Base-by-base conservation (phyloP, 2,113 vertebrate genomes). In the Pandion haliaetus region DNA sequence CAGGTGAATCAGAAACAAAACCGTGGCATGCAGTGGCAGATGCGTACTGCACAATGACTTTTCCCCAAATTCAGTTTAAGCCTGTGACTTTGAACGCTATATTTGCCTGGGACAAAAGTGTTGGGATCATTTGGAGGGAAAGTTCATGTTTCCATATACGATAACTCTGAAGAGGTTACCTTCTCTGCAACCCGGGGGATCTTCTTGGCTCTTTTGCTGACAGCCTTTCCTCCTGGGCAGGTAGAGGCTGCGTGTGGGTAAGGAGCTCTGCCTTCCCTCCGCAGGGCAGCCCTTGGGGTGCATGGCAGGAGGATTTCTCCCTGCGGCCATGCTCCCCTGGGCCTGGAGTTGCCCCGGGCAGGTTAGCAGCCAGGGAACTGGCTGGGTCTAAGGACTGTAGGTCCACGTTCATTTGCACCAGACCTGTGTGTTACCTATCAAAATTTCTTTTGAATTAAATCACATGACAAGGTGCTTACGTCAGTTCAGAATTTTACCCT, bases 321-420 rank as follows among this genome's bases (percentile, higher is more conserved):
- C 40, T 4, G 3, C 1, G 10, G 32, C n/a, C 6, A 1, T 1
- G 2, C 29, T 81, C 7, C 31, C 6, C 29, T 36, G 38, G 24
- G 45, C 79, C 5, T 0, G 1, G 31, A 34, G 34, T 6, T 59
- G 38, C 4, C 4, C 24, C 42, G 32, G 34, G 54, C 67, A 44
- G 40, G 32, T 58, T 19, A 31, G 76, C 63, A 86, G 36, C 31
- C 73, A 44, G 50, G 63, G 55, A 58, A 17, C 20, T 7, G 29
- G 23, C 21, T 0, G 0, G 32, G 19, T 69, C 36, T 11, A 38
- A 52, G 77, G 61, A 38, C 55, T 42, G 34, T 5, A 19, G 38
- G 28, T 77, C 47, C 54, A 6, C 7, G 1, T 67, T 47, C 1
- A 3, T 65, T 70, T n/a, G 32, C 55, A 38, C 52, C 0, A 0